Evolutionary conservation across 2,888 invertebrate genomes (phyloP).

Genomic region (Aricia artaxerxes): DNA sequence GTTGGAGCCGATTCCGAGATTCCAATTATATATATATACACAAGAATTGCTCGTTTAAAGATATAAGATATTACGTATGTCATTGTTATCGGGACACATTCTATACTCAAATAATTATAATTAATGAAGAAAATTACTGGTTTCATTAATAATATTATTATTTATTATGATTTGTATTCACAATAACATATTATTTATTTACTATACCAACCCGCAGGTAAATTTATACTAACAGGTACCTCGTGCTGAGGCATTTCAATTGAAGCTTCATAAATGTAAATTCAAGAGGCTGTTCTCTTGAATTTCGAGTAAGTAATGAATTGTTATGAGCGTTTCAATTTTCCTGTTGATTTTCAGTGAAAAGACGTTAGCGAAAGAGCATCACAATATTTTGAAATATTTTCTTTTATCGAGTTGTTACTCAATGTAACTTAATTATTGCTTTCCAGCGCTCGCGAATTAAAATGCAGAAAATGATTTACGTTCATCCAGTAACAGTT

Average conservation of each 20-base stretch:
- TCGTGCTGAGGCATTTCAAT: not conserved
- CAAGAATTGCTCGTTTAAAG: too few relatives aligned
- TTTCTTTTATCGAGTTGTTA: constrained; percentile 5
- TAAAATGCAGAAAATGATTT: constrained; percentile 25
- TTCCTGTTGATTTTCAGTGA: not conserved
- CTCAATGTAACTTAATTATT: not conserved
- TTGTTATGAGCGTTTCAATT: not conserved
- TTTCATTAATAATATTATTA: too few relatives aligned
- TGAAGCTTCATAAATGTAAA: not conserved
- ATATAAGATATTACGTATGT: too few relatives aligned
- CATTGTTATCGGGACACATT: too few relatives aligned
- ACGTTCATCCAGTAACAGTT: not conserved
- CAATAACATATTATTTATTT: not conserved
- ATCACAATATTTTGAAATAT: not conserved
- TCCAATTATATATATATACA: too few relatives aligned
- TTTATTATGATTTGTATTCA: not conserved
- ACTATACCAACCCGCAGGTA: not conserved
- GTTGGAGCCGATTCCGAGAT: too few relatives aligned
- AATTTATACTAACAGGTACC: not conserved
- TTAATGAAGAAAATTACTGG: too few relatives aligned
- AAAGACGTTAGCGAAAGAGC: not conserved
- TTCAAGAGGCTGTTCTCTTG: constrained; percentile 9
- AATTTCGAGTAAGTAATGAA: constrained; percentile 8
- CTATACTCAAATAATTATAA: too few relatives aligned
- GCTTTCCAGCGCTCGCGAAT: not conserved